Conservation (phyloP, 2,888 invertebrate genomes). For the Deilephila elpenor region DNA sequence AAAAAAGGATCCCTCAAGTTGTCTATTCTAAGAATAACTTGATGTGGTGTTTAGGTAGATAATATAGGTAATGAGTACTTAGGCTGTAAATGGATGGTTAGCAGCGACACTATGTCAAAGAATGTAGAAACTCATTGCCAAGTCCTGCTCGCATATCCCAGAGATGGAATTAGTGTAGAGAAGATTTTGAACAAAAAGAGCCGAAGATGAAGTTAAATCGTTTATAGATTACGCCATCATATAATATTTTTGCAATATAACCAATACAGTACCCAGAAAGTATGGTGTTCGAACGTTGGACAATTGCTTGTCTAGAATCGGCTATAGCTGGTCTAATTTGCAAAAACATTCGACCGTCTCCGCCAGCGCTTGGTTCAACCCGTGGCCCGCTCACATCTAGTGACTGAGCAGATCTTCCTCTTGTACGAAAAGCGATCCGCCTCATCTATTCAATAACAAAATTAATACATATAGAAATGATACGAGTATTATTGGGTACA, state of each 20-base stretch:
- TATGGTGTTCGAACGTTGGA: slow-evolving; percentile 81
- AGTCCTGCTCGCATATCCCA: too few species aligned
- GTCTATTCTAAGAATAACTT: too few species aligned
- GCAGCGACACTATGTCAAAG: too few species aligned
- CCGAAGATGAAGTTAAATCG: neutral
- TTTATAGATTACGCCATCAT: neutral
- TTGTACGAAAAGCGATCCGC: slow-evolving; percentile 75
- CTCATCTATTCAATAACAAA: slow-evolving; percentile 43
- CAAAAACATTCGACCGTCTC: slow-evolving; percentile 73
- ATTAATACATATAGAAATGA: neutral
- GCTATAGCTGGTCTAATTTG: slow-evolving; percentile 79
- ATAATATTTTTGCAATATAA: neutral
- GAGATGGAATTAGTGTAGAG: too few species aligned
- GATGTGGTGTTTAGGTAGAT: too few species aligned
- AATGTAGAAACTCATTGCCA: too few species aligned
- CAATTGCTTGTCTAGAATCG: slow-evolving; percentile 64
- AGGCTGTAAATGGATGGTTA: too few species aligned
- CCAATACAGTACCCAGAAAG: slow-evolving; percentile 64
- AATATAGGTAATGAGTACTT: too few species aligned
- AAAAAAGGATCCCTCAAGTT: too few species aligned
- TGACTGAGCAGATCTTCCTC: slow-evolving; percentile 80
- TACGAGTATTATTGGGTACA: neutral
- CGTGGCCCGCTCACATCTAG: slow-evolving; percentile 68
- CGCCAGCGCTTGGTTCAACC: slow-evolving; percentile 62
- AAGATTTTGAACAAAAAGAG: too few species aligned